Evolutionary conservation across 2,797 vertebrate genomes (phyloP), one percentile per base, ranked within the genome.

Genomic region (Eptatretus atami): DNA sequence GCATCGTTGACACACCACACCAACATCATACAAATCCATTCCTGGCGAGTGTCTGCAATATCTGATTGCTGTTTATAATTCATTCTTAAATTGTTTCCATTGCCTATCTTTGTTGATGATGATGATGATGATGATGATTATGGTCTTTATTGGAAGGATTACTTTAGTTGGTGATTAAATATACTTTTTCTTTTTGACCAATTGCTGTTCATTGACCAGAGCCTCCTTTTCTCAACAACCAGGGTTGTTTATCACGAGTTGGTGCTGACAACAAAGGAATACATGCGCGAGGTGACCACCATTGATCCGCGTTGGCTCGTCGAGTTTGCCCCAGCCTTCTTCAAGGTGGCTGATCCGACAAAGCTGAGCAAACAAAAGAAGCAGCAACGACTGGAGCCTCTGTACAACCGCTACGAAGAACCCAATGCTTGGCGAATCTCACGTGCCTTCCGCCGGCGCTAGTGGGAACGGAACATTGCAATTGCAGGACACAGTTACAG

Each of bases 341-440:
- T 96, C 76, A 98, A 98, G 72, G 90, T 98, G 65, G 95, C 90
- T 0, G 90, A 96, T 66, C 90, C 92, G 0, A 96, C 90, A 2
- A 87, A 92, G 65, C 80, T 98, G 72, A 98, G 92, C 83, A 98
- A 98, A 70, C 92, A 94, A 78, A 96, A 96, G 74, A 93, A 96
- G 68, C 86, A 93, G 72, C 92, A 98, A 70, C 74, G 92, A 0
- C 78, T 98, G 11, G 92, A 98, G 64, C 92, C 92, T 0, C 73
- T 98, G 2, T 96, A 96, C 75, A 98, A 98, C 67, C 84, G 87
- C 54, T 98, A 98, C 0, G 92, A 98, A 68, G 92, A 98, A 65
- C 90, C 92, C 68, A 98, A 98, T 0, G 92, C 92, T 2, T 96
- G 92, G 92, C 79, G 92, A 66, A 96, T 98, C 68, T 96, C 90